Evolutionary conservation across 53 echinoderm and acorn worm species (phyloP).

Genomic region (Pentamera pediparva): DNA sequence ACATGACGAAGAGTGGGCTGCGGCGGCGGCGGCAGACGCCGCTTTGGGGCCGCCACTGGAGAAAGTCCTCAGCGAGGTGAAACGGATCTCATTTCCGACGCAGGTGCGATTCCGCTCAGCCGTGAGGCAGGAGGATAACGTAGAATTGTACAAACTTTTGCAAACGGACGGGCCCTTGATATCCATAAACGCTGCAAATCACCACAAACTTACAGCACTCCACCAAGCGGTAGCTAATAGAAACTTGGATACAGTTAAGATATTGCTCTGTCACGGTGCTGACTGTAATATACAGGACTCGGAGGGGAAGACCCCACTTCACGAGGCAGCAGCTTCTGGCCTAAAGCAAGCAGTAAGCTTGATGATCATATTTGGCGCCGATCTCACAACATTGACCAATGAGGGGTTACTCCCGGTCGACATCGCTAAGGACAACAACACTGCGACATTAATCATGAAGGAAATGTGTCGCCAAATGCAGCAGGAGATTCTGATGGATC

Average conservation of each 20-base stretch:
- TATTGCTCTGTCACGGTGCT: constrained; percentile 65
- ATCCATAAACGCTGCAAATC: constrained; percentile 58
- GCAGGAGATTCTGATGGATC: constrained; percentile 53
- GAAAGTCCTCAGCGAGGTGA: background rate
- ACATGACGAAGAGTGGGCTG: constrained; percentile 26
- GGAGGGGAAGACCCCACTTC: constrained; percentile 73
- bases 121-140: constrained; percentile 80
- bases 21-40: constrained; percentile 20
- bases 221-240: constrained; percentile 76
- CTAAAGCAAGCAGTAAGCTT: constrained; percentile 73
- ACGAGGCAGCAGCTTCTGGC: constrained; percentile 68
- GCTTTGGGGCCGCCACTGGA: constrained; percentile 20
- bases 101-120: constrained; percentile 83
- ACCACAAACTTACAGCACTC: constrained; percentile 63
- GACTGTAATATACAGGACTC: constrained; percentile 66
- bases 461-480: constrained; percentile 78
- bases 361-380: constrained; percentile 68
- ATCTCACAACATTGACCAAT: constrained; percentile 51
- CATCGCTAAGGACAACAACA: constrained; percentile 73
- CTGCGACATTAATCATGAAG: constrained; percentile 53
- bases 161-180: constrained; percentile 40
- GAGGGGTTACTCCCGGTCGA: constrained; percentile 73
- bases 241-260: constrained; percentile 83
- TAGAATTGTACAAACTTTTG: constrained; percentile 61
- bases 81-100: constrained; percentile 74